Evolutionary conservation across 2,113 vertebrate genomes (phyloP).

Genomic region (Nicator chloris): DNA sequence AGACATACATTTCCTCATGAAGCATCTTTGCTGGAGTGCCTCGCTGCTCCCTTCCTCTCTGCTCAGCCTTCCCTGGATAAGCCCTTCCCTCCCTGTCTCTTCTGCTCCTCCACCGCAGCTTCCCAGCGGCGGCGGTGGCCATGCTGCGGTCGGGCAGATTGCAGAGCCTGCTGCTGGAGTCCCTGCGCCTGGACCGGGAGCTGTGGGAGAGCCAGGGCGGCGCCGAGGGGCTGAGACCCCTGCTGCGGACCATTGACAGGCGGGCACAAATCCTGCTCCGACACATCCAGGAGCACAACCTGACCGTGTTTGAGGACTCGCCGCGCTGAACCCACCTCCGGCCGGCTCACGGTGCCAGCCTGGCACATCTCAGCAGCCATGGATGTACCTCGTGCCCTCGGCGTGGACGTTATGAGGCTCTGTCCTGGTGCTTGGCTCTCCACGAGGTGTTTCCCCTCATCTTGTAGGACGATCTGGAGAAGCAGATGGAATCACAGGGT

Average conservation of each 20-base stretch:
- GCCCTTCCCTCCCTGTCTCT: neutral
- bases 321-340: fast-evolving
- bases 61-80: neutral
- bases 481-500: neutral
- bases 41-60: neutral
- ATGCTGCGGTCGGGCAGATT: conserved; percentile 82
- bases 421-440: neutral
- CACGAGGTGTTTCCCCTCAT: neutral
- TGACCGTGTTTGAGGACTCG: conserved; percentile 60
- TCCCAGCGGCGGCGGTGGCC: conserved; percentile 76
- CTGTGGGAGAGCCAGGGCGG: conserved; percentile 86
- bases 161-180: conserved; percentile 78
- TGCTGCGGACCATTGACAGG: conserved; percentile 72
- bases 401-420: fast-evolving
- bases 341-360: fast-evolving
- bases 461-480: neutral
- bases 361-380: neutral
- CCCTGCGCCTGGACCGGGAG: conserved; percentile 78
- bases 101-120: conserved; percentile 66
- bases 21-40: neutral
- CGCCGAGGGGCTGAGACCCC: conserved; percentile 61
- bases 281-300: conserved; percentile 75
- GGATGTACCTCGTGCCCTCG: fast-evolving
- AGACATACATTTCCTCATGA: neutral
- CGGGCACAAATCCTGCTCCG: conserved; percentile 77